A percentile compares a stretch with the other conserved stretches of the same genome.
These are phyloP conservation scores for Octonoba sinensis DNA, from an alignment of 2,888 invertebrate genomes.

Conservation along the genomic window DNA sequence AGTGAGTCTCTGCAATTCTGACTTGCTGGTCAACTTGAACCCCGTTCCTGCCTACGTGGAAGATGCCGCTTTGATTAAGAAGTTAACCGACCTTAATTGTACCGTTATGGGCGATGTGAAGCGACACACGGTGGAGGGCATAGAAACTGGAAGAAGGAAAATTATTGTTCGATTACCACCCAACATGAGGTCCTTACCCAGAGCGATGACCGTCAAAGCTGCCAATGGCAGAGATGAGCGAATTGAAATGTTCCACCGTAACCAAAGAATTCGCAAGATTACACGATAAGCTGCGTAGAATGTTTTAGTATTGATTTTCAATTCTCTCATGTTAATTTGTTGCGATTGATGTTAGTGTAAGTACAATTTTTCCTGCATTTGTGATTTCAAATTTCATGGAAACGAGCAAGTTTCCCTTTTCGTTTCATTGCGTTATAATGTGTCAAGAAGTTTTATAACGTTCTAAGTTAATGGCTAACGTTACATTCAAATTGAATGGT, in stretches of 20 bases:
- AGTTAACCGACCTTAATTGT: constrained; percentile 35
- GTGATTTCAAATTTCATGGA: no score
- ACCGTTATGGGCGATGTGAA: constrained; percentile 41
- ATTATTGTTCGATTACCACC: constrained; percentile 45
- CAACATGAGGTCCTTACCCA: constrained; percentile 47
- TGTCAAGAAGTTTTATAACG: no score
- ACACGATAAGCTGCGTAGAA: constrained; percentile 29
- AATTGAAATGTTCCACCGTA: constrained; percentile 47
- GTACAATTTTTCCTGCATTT: no score
- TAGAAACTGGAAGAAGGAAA: constrained; percentile 56
- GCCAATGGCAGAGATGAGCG: constrained; percentile 44
- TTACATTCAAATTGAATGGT: no score
- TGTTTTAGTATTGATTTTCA: constrained; percentile 49
- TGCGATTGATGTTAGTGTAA: constrained; percentile 52
- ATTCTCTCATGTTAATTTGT: constrained; percentile 40
- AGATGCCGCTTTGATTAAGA: constrained; percentile 35
- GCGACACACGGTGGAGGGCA: constrained; percentile 35
- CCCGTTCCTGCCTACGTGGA: constrained; percentile 57
- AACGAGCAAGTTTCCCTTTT: no score
- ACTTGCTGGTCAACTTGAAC: constrained; percentile 47
- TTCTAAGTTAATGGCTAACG: no score
- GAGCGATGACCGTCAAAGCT: constrained; percentile 51
- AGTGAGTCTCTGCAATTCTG: constrained; percentile 45
- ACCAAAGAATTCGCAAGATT: constrained; percentile 50
- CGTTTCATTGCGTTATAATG: no score